Base-by-base conservation (phyloP, 2,888 invertebrate genomes). In the Drosophila kanekoi region DNA sequence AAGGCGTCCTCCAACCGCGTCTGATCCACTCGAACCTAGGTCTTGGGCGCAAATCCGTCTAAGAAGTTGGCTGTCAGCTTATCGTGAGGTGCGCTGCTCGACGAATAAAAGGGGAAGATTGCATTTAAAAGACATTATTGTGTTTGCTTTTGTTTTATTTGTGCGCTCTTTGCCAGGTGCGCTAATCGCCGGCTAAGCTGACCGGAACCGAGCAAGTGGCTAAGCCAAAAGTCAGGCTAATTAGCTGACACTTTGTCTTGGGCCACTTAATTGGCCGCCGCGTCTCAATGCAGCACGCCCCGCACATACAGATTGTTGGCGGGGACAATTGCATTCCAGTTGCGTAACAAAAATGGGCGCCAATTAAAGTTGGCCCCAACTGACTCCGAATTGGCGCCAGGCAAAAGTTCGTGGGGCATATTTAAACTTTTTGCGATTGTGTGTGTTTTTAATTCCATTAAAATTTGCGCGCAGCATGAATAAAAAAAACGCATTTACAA, bases 291-390 rank as follows among this genome's bases (percentile, higher is more conserved):
- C 61, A 87, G 73, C n/a, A 76, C 71, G 6, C 87, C 87, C 62
- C 88, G 81, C 72, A 87, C 77, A 69, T 89, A 89, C 70, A 89
- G 72, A 81, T 88, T 89, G 77, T 71, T 89, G 72, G 82, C 76
- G 41, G 88, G 88, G 51, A 79, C 83, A 81, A 89, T 76, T 75
- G 81, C 79, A 82, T 84, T 89, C 89, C 89, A 89, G 82, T 89
- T 84, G 76, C 89, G 89, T 61, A 89, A 71, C 80, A 87, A 60
- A 72, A 89, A 84, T 71, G 89, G 88, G 57, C 88, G 88, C 88
- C 89, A 88, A 85, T 87, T 87, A 81, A 89, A 81, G 78, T 82
- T 81, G 75, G 77, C 71, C 28, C 28, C 28, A 67, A 47, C 78
- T 37, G 82, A 65, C 54, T 72, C 65, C 37, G 49, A 64, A 52